phyloP scores from a whole-genome alignment of 2,797 vertebrate species.

The Characodon lateralis region DNA sequence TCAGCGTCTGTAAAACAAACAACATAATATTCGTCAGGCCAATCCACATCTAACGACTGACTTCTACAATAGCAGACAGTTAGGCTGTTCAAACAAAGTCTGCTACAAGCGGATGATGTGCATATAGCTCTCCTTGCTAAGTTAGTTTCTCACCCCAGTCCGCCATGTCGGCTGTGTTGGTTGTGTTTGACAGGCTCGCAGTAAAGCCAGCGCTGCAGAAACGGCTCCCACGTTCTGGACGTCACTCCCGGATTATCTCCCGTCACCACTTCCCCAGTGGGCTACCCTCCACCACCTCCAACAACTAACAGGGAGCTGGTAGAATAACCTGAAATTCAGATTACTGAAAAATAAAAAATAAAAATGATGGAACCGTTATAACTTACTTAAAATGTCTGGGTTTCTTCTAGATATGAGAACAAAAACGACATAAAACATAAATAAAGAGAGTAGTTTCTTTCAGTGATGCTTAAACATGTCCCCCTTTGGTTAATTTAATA shows the following conservation, averaged over 20 bases:
- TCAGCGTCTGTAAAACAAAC: slow-evolving; percentile 85
- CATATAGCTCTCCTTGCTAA: slow-evolving; percentile 38
- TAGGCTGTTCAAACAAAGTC: neutral
- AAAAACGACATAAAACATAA: neutral
- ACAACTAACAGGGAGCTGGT: neutral
- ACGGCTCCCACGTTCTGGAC: slow-evolving; percentile 59
- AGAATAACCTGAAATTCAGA: neutral
- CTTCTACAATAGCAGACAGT: neutral
- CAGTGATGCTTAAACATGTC: neutral
- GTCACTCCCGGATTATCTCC: slow-evolving; percentile 31
- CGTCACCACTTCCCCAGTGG: neutral
- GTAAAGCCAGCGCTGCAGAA: slow-evolving; percentile 48
- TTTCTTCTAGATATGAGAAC: neutral
- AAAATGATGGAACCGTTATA: neutral
- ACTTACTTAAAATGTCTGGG: neutral
- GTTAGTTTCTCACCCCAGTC: slow-evolving; percentile 88
- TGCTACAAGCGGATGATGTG: slow-evolving; percentile 13
- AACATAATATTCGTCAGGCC: slow-evolving; percentile 53
- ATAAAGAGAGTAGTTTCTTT: neutral
- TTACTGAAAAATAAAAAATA: neutral
- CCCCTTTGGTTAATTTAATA: neutral
- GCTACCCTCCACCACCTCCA: neutral
- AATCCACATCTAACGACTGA: slow-evolving; percentile 44
- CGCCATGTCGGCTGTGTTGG: slow-evolving; percentile 83
- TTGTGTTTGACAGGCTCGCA: slow-evolving; percentile 72